These are phyloP conservation scores for Tiliqua scincoides DNA, from an alignment of 2,113 vertebrate species.

Conservation along the genomic window DNA sequence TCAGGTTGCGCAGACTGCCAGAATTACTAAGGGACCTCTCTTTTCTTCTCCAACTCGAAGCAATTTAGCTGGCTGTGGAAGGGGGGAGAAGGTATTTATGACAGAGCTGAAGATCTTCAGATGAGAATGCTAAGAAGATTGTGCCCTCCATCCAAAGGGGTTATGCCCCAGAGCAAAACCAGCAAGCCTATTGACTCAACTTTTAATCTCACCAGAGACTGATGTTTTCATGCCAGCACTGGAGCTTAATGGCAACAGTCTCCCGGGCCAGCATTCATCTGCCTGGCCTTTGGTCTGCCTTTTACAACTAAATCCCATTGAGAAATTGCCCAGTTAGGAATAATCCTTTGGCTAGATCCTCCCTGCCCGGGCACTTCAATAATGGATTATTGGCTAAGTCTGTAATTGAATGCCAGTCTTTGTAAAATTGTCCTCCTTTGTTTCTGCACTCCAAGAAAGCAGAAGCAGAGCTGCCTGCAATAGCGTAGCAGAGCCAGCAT, in stretches of 20 bases:
- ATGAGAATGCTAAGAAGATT: not conserved
- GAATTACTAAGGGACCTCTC: not conserved
- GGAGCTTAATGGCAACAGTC: constrained; percentile 28
- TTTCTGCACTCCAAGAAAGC: constrained; percentile 50
- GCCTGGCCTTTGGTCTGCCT: constrained; percentile 19
- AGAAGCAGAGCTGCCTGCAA: constrained; percentile 48
- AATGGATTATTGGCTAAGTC: constrained; percentile 55
- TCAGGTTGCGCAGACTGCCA: rapidly evolving
- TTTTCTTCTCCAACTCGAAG: not conserved
- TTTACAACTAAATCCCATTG: constrained; percentile 49
- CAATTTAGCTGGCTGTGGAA: not conserved
- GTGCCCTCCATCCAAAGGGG: not conserved
- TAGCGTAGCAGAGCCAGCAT: constrained; percentile 49
- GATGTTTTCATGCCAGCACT: constrained; percentile 13
- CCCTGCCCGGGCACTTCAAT: constrained; percentile 24
- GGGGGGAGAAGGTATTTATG: constrained; percentile 4
- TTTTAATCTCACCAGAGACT: not conserved
- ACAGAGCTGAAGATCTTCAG: not conserved
- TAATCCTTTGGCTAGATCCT: constrained; percentile 52
- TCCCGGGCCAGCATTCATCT: constrained; percentile 34
- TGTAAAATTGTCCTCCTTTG: constrained; percentile 47
- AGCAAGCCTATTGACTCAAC: not conserved
- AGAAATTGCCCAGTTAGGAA: constrained; percentile 46
- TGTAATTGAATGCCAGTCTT: constrained; percentile 47
- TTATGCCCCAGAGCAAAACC: not conserved